A percentile compares a stretch with the other conserved stretches of the same genome.
These are phyloP conservation scores for Xenentodon cancila DNA, from an alignment of 2,797 vertebrate genomes.

Conservation along the genomic window DNA sequence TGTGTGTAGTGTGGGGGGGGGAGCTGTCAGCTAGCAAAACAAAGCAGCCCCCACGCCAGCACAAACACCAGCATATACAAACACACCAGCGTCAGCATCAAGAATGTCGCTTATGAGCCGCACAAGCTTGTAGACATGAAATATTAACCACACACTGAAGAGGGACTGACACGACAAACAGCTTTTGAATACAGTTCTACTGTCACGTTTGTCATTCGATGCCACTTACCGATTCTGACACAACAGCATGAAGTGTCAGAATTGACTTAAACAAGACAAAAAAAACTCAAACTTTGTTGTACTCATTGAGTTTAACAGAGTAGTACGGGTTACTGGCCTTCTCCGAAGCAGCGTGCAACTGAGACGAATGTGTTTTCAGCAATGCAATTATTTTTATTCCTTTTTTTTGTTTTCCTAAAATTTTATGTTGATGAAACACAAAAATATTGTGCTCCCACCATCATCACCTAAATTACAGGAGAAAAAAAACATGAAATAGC, in stretches of 20 bases:
- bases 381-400: too few relatives aligned
- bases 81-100: slow-evolving; percentile 36
- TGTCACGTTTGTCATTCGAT: slow-evolving; percentile 5
- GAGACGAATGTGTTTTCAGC: too few relatives aligned
- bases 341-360: too few relatives aligned
- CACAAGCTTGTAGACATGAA: slow-evolving; percentile 56
- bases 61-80: slow-evolving; percentile 27
- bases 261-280: neutral
- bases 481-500: too few relatives aligned
- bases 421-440: too few relatives aligned
- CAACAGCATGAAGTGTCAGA: neutral
- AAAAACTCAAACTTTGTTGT: too few relatives aligned
- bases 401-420: too few relatives aligned
- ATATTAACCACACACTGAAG: slow-evolving; percentile 54
- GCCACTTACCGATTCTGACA: slow-evolving; percentile 9
- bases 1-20: too few relatives aligned
- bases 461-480: too few relatives aligned
- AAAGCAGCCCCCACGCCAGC: slow-evolving; percentile 69
- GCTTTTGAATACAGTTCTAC: slow-evolving; percentile 27
- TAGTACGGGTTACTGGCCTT: too few relatives aligned
- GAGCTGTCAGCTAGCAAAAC: slow-evolving; percentile 80
- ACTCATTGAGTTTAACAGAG: too few relatives aligned
- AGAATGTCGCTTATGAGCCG: slow-evolving; percentile 58
- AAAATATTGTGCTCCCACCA: too few relatives aligned
- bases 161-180: slow-evolving; percentile 31